phyloP scores from a whole-genome alignment of 2,113 vertebrate species.

The Orientallactaga bullata region DNA sequence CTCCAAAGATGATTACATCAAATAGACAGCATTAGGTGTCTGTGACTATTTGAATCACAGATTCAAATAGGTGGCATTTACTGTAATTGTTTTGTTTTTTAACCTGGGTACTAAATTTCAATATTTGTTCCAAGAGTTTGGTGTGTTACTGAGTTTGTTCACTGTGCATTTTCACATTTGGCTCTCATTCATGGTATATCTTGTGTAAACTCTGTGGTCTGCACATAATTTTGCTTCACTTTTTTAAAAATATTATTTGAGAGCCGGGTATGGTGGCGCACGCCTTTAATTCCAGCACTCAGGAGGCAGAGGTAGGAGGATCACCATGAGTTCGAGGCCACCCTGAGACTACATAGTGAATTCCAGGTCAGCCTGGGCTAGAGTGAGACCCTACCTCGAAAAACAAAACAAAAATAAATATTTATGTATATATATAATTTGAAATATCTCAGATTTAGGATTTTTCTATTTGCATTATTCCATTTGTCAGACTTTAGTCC shows the following conservation, averaged over 20 bases:
- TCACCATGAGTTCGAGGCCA: too few relatives aligned
- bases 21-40: conserved; percentile 4
- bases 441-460: conserved; percentile 51
- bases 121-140: conserved; percentile 60
- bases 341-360: too few relatives aligned
- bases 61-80: conserved; percentile 2
- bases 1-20: conserved; percentile 63
- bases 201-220: conserved; percentile 52
- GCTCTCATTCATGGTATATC: conserved; percentile 33
- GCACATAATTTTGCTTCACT: conserved; percentile 70
- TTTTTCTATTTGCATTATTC: conserved; percentile 34
- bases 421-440: too few relatives aligned
- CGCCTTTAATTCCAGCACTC: too few relatives aligned
- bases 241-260: conserved; percentile 59
- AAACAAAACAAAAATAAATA: too few relatives aligned
- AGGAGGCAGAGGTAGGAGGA: too few relatives aligned
- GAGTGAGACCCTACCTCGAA: too few relatives aligned
- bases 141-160: conserved; percentile 46
- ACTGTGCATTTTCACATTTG: conserved; percentile 33
- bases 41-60: neutral
- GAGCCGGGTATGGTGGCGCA: too few relatives aligned
- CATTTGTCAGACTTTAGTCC: conserved; percentile 3
- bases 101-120: neutral
- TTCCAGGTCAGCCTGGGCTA: too few relatives aligned
- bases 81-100: conserved; percentile 65